These are phyloP conservation scores for Peromyscus aztecus DNA, from an alignment of 2,797 vertebrate genomes.

Conservation along the genomic window DNA sequence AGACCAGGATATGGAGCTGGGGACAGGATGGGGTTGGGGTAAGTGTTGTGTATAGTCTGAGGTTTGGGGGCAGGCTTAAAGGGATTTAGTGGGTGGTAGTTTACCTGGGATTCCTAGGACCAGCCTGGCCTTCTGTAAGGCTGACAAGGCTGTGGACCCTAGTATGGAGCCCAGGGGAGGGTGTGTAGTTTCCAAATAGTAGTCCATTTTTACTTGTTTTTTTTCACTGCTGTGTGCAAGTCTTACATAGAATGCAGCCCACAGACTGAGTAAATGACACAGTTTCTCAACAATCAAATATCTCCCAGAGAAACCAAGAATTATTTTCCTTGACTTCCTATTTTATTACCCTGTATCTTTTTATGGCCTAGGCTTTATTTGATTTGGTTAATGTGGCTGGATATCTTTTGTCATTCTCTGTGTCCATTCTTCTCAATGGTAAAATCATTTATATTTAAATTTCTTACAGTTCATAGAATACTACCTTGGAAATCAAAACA, in stretches of 20 bases:
- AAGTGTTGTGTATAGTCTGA: neutral
- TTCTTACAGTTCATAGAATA: neutral
- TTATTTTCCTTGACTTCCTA: neutral
- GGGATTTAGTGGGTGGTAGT: neutral
- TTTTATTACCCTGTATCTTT: constrained; percentile 42
- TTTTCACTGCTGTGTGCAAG: neutral
- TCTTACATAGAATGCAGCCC: neutral
- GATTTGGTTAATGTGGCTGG: constrained; percentile 7
- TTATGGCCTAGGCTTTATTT: neutral
- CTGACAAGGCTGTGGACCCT: neutral
- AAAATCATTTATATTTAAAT: constrained; percentile 15
- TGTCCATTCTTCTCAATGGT: constrained; percentile 7
- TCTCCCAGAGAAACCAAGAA: constrained; percentile 30
- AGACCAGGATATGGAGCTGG: neutral
- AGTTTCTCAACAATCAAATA: constrained; percentile 61
- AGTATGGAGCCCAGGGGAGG: neutral
- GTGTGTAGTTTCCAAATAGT: neutral
- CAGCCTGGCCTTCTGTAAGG: neutral
- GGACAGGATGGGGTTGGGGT: too few species aligned
- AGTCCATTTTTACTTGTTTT: neutral
- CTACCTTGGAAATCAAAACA: neutral
- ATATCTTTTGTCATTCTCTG: constrained; percentile 43
- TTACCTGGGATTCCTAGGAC: neutral
- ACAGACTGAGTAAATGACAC: neutral
- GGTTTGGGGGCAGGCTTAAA: neutral